Evolutionary conservation across 2,113 vertebrate species (phyloP).

Genomic region (Eurypyga helias): DNA sequence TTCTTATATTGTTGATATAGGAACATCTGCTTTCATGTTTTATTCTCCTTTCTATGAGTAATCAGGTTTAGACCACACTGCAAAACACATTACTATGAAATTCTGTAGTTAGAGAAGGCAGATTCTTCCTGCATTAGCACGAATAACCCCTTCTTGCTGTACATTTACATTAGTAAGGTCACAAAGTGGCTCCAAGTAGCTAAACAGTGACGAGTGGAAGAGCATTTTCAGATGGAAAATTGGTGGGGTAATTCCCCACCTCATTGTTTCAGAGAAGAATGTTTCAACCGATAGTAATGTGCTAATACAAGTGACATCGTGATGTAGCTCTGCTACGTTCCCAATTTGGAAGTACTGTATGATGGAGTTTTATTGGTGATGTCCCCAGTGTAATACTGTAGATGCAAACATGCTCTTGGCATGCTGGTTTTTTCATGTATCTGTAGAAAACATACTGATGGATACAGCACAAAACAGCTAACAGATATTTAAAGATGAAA

Average conservation of each 20-base stretch:
- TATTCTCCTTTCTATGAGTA: not conserved
- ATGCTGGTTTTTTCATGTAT: fast-evolving
- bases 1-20: not conserved
- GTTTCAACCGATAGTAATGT: fast-evolving
- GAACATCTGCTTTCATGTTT: not conserved
- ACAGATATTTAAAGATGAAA: not conserved
- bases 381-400: not conserved
- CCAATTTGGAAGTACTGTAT: not conserved
- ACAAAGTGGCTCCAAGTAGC: not conserved
- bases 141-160: not conserved
- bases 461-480: not conserved
- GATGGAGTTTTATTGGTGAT: not conserved
- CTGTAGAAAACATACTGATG: not conserved
- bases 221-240: not conserved
- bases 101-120: not conserved
- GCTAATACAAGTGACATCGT: too few relatives aligned
- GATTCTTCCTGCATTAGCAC: slow-evolving; percentile 4
- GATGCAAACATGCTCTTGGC: not conserved
- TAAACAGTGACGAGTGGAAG: not conserved
- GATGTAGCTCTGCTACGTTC: not conserved
- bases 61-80: not conserved
- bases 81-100: not conserved
- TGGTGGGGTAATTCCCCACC: not conserved
- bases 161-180: not conserved
- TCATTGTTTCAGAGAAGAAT: too few relatives aligned